These are phyloP conservation scores for Corticium candelabrum DNA, from an alignment of 37 sponge, comb jelly and placozoan genomes.

Conservation along the genomic window DNA sequence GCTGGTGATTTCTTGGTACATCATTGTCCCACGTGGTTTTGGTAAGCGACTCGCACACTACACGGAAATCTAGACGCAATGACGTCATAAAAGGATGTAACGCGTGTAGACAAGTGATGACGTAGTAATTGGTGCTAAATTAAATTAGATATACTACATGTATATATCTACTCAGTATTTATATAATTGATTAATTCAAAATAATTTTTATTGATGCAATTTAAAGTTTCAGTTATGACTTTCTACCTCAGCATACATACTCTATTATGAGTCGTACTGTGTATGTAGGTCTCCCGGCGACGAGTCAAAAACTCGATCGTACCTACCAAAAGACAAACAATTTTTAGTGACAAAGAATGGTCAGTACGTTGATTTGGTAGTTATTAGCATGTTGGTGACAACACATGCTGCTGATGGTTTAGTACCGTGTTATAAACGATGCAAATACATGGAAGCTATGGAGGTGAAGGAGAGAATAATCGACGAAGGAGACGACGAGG, in stretches of 20 bases:
- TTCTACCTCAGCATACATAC: no score
- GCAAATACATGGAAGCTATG: constrained; percentile 64
- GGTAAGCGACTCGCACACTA: constrained; percentile 65
- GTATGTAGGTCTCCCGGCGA: not conserved
- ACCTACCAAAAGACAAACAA: constrained; percentile 63
- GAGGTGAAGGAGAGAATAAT: constrained; percentile 75
- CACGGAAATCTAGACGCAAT: no score
- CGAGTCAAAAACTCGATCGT: not conserved
- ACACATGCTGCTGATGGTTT: not conserved
- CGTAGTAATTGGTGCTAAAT: no score
- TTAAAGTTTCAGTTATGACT: not conserved
- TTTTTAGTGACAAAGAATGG: constrained; percentile 87
- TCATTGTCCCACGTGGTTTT: constrained; percentile 97
- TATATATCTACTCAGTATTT: no score
- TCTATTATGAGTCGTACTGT: no score
- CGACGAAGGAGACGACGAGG: constrained; percentile 71
- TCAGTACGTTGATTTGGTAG: constrained; percentile 8
- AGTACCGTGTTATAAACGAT: constrained; percentile 92
- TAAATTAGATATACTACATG: no score
- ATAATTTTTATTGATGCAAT: not conserved
- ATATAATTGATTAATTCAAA: not conserved
- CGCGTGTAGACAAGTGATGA: no score
- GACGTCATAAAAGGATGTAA: no score
- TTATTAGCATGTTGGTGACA: no score
- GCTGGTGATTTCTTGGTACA: constrained; percentile 93